phyloP scores from a whole-genome alignment of 2,888 invertebrate species.

The Dasysyrphus tricinctus region DNA sequence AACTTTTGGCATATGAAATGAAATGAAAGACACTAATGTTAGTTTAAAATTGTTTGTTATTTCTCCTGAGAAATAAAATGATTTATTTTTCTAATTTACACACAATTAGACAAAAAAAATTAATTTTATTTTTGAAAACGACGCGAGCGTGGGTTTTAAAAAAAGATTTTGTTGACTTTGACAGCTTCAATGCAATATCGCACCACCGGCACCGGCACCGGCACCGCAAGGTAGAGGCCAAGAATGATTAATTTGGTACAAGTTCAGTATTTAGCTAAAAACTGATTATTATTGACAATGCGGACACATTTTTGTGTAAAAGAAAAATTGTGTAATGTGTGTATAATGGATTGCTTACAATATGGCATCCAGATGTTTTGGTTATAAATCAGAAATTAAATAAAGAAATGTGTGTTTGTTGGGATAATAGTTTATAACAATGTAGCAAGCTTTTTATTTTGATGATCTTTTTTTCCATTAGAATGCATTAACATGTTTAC shows the following conservation, averaged over 20 bases:
- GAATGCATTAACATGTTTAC: too few relatives aligned
- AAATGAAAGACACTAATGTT: background rate
- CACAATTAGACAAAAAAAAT: background rate
- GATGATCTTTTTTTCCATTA: too few relatives aligned
- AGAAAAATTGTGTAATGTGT: background rate
- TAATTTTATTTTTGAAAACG: conserved; percentile 1
- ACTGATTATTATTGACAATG: background rate
- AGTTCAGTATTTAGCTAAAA: background rate
- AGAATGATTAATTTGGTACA: conserved; percentile 15
- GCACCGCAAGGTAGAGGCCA: background rate
- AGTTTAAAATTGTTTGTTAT: background rate
- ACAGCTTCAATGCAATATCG: background rate
- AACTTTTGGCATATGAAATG: background rate
- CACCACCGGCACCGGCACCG: too few relatives aligned
- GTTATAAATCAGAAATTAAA: background rate
- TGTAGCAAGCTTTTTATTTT: too few relatives aligned
- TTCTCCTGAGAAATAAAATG: background rate
- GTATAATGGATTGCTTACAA: background rate
- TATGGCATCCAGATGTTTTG: background rate
- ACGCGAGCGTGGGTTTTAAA: background rate
- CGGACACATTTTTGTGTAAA: background rate
- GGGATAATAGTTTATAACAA: background rate
- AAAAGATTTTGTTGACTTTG: background rate
- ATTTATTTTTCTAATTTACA: conserved; percentile 10
- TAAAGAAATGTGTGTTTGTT: background rate